Conservation (phyloP, 2,888 invertebrate genomes). For the Acanthoscelides obtectus region DNA sequence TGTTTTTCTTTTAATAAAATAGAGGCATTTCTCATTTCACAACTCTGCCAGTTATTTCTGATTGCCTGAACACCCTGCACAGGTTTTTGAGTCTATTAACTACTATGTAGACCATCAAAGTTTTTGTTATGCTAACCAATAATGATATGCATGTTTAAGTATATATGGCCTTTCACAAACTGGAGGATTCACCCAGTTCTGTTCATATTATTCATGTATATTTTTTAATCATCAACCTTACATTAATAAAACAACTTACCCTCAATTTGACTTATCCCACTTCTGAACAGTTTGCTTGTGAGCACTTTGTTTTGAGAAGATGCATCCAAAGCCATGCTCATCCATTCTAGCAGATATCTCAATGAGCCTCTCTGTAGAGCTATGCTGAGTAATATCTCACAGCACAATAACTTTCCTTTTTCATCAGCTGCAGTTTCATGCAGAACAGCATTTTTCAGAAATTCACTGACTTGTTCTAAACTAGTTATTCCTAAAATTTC, state of each 20-base stretch:
- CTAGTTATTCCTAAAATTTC: constrained; percentile 44
- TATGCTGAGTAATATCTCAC: constrained; percentile 54
- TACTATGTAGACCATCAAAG: too few relatives aligned
- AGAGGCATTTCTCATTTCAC: not conserved
- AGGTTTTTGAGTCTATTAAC: too few relatives aligned
- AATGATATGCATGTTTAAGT: too few relatives aligned
- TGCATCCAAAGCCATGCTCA: constrained; percentile 54
- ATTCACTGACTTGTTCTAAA: constrained; percentile 51
- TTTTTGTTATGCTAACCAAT: too few relatives aligned
- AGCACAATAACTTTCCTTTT: constrained; percentile 44
- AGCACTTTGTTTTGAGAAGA: constrained; percentile 24
- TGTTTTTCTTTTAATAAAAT: not conserved
- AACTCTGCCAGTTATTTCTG: not conserved
- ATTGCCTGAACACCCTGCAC: too few relatives aligned
- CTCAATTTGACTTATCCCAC: constrained; percentile 35
- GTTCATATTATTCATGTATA: too few relatives aligned
- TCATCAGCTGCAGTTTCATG: constrained; percentile 51
- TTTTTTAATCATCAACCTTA: too few relatives aligned
- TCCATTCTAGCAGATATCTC: constrained; percentile 58
- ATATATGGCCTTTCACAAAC: too few relatives aligned
- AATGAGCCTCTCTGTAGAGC: constrained; percentile 58
- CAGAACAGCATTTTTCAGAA: constrained; percentile 52
- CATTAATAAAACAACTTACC: too few relatives aligned
- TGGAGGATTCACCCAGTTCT: too few relatives aligned
- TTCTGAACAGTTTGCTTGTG: constrained; percentile 39